Percentiles rank a stretch among this genome's conserved stretches.
Evolutionary conservation across 1,140 invertebrate species (phyloP).

Genomic region (Drosophila subpulchrella): DNA sequence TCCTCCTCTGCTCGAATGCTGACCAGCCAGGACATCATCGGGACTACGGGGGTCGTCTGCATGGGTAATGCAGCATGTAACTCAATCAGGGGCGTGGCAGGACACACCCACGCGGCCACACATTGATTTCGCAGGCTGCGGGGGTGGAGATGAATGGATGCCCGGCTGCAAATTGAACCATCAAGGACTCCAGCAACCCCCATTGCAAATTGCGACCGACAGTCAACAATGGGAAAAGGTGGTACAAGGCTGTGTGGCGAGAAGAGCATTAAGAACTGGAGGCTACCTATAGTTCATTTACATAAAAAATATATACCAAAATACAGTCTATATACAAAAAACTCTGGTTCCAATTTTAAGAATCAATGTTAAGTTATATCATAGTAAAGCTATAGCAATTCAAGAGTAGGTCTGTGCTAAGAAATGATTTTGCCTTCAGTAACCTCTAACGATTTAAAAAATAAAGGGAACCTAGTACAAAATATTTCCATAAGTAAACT

Average conservation of each 20-base stretch:
- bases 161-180: constrained; percentile 39
- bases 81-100: constrained; percentile 51
- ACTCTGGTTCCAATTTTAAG: too few relatives aligned
- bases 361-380: too few relatives aligned
- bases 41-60: constrained; percentile 17
- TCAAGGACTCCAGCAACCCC: constrained; percentile 38
- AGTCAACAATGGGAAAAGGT: constrained; percentile 32
- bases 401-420: too few relatives aligned
- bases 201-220: constrained; percentile 46
- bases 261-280: too few relatives aligned
- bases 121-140: background rate
- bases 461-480: background rate
- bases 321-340: background rate
- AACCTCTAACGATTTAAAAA: too few relatives aligned
- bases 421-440: too few relatives aligned
- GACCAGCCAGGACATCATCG: background rate
- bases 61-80: constrained; percentile 59
- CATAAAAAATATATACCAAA: too few relatives aligned
- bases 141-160: background rate
- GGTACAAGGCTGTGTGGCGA: background rate
- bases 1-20: constrained; percentile 14
- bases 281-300: background rate
- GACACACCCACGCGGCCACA: constrained; percentile 8
- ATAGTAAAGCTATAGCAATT: too few relatives aligned
- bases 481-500: background rate